Evolutionary conservation across 2,888 invertebrate genomes (phyloP).

Genomic region (Drosophila pseudotakahashii): DNA sequence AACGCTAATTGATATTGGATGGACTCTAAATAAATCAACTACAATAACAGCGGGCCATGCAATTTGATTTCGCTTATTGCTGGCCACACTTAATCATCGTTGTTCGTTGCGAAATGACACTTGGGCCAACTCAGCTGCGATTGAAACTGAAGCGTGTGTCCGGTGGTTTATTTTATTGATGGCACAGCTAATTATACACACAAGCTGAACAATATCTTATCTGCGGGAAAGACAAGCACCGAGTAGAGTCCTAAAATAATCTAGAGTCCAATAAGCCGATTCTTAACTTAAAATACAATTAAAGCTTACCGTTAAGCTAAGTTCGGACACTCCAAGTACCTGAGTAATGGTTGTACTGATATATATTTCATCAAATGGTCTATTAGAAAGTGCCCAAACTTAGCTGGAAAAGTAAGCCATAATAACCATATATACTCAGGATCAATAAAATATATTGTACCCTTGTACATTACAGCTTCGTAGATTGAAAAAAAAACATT

Average conservation of each 20-base stretch:
- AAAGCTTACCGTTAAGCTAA: background rate
- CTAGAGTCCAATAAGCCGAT: constrained; percentile 5
- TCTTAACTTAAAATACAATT: constrained; percentile 2
- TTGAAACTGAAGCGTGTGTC: constrained; percentile 37
- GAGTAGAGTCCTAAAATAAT: constrained; percentile 1
- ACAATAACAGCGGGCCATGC: constrained; percentile 9
- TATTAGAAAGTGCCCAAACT: background rate
- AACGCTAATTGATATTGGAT: constrained; percentile 49
- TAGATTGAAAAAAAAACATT: background rate
- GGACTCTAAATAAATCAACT: constrained; percentile 42
- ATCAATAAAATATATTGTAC: too few species aligned
- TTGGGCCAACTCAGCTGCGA: constrained; percentile 3
- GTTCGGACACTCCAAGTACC: background rate
- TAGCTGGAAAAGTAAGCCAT: background rate
- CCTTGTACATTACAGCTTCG: too few species aligned
- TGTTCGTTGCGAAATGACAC: constrained; percentile 38
- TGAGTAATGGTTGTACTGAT: too few species aligned
- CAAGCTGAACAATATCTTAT: constrained; percentile 19
- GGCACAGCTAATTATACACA: constrained; percentile 24
- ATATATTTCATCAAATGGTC: too few species aligned
- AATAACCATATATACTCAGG: too few species aligned
- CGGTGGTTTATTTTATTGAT: constrained; percentile 28
- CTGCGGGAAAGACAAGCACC: constrained; percentile 1
- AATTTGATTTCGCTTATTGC: constrained; percentile 39
- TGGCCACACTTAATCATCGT: constrained; percentile 31